Conservation (phyloP, 2,888 invertebrate species). For the Argyresthia albistria region DNA sequence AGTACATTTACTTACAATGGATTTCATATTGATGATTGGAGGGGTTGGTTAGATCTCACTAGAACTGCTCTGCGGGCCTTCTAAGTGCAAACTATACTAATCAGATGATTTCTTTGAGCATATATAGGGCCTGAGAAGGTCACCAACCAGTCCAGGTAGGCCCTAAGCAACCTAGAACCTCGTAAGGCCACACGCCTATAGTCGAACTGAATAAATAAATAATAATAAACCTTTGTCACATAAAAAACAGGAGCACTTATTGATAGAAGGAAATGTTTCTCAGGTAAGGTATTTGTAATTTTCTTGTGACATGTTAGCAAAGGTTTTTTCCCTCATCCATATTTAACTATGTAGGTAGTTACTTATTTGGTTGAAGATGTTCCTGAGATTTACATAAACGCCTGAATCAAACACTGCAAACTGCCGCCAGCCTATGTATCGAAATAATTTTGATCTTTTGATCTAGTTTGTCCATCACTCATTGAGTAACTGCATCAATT, state of each 20-base stretch:
- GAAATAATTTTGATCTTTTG: too few species aligned
- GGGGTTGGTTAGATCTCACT: slow-evolving; percentile 38
- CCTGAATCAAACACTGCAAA: background rate
- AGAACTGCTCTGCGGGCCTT: slow-evolving; percentile 61
- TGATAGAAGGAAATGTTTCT: background rate
- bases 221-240: background rate
- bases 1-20: slow-evolving; percentile 59
- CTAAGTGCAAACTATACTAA: slow-evolving; percentile 56
- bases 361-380: background rate
- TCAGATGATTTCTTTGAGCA: slow-evolving; percentile 35
- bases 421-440: too few species aligned
- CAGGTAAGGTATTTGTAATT: background rate
- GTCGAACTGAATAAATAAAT: background rate
- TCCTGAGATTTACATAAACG: background rate
- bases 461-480: too few species aligned
- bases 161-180: slow-evolving; percentile 29
- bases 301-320: background rate
- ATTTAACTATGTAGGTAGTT: background rate
- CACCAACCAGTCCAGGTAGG: slow-evolving; percentile 25
- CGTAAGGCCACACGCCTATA: slow-evolving; percentile 39
- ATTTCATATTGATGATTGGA: slow-evolving; percentile 51
- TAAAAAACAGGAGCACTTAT: background rate
- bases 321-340: background rate
- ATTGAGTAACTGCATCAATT: too few species aligned
- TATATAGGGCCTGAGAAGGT: slow-evolving; percentile 58